A percentile compares a stretch with the other conserved stretches of the same genome.
These are phyloP conservation scores for Bembecia ichneumoniformis DNA, from an alignment of 2,888 invertebrate species.

Conservation along the genomic window DNA sequence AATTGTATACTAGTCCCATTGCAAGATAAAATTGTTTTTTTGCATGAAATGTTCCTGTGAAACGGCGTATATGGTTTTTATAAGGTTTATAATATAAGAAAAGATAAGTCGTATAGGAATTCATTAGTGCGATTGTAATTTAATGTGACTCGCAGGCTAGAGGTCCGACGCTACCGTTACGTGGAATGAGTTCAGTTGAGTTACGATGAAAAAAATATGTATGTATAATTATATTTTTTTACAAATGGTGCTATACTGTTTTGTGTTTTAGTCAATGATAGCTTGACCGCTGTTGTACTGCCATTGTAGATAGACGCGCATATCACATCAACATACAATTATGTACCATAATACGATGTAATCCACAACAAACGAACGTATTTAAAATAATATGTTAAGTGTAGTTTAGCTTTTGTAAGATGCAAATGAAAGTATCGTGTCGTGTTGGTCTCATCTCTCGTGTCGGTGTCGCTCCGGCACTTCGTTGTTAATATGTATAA, in stretches of 20 bases:
- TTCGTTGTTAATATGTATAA: constrained; percentile 41
- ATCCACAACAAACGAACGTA: constrained; percentile 16
- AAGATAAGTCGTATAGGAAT: not conserved
- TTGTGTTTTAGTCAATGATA: constrained; percentile 62
- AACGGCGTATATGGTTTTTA: constrained; percentile 59
- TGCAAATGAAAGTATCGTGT: constrained; percentile 17
- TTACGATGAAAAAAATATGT: constrained; percentile 14
- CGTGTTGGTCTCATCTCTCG: not conserved
- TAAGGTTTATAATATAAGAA: constrained; percentile 45
- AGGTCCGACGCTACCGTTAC: constrained; percentile 1
- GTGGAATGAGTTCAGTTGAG: constrained; percentile 29
- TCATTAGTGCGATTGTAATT: constrained; percentile 20
- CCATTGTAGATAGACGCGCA: constrained; percentile 35
- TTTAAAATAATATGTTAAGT: constrained; percentile 22
- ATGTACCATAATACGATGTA: constrained; percentile 15
- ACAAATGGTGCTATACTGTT: constrained; percentile 67
- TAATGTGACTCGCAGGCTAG: constrained; percentile 31
- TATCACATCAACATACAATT: constrained; percentile 29
- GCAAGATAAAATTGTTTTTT: constrained; percentile 65
- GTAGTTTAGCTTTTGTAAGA: constrained; percentile 61
- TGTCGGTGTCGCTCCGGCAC: constrained; percentile 22
- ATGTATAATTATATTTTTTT: constrained; percentile 57
- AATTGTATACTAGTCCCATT: constrained; percentile 62
- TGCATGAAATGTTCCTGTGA: constrained; percentile 65
- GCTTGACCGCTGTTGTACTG: constrained; percentile 52